These are phyloP conservation scores for Tenodera sinensis DNA, from an alignment of 2,888 invertebrate species.

Conservation along the genomic window DNA sequence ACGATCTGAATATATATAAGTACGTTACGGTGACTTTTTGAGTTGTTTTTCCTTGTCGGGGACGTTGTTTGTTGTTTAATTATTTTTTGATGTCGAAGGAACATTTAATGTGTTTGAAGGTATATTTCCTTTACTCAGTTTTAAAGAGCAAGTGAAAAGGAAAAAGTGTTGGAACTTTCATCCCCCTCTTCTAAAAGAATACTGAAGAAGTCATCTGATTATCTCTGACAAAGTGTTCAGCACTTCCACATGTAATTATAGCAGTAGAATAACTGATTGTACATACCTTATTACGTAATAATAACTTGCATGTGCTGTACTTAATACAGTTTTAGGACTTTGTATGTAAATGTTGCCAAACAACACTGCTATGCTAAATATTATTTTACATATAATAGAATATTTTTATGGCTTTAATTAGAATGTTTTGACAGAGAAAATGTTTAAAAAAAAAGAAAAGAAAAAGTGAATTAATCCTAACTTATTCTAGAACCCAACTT, in stretches of 20 bases:
- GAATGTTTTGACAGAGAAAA: slow-evolving; percentile 11
- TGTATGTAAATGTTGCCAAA: slow-evolving; percentile 30
- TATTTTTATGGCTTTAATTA: slow-evolving; percentile 27
- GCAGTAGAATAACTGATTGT: slow-evolving; percentile 24
- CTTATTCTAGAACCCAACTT: neutral
- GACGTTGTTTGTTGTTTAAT: neutral
- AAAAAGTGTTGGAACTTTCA: neutral
- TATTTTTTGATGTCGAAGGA: neutral
- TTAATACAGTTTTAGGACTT: slow-evolving; percentile 30
- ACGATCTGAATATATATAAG: slow-evolving; percentile 23
- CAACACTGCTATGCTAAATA: slow-evolving; percentile 18
- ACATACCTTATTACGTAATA: slow-evolving; percentile 28
- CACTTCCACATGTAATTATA: slow-evolving; percentile 7
- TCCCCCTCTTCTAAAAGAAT: neutral
- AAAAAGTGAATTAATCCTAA: neutral
- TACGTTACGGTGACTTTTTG: neutral
- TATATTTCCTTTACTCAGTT: neutral
- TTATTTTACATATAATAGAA: slow-evolving; percentile 27
- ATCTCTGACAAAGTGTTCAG: slow-evolving; percentile 4
- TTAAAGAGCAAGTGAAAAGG: slow-evolving; percentile 11
- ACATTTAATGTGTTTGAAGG: neutral
- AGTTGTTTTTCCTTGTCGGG: neutral
- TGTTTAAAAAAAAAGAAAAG: slow-evolving; percentile 2
- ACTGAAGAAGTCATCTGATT: neutral
- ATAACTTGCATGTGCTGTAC: slow-evolving; percentile 31